Evolutionary conservation across 2,888 invertebrate genomes (phyloP), one percentile per base, ranked within the genome.

Genomic region (Himalopsyche tibetana): DNA sequence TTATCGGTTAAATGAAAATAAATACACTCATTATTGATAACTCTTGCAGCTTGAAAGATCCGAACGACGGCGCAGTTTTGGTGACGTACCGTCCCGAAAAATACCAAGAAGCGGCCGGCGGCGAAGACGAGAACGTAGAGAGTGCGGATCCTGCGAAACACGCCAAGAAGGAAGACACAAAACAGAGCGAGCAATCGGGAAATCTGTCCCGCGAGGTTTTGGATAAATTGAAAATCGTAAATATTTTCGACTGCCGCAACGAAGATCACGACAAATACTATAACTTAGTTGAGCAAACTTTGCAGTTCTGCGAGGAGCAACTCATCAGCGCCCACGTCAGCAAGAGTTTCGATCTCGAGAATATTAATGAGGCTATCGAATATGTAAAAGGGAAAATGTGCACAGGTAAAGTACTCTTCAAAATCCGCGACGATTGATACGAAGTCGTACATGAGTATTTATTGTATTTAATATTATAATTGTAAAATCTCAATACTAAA

Each of bases 361-460:
- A 95, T 89, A 92, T 95, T 11, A 95, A 95, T 90, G 93, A 95
- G 86, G 95, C 95, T 0, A 91, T 95, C 38, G 91, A 93, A 89
- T 93, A 92, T 89, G 92, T 95, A 82, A 91, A 92, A 85, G 92
- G 94, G 45, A 92, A 93, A 89, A 94, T 94, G 90, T 93, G 93
- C 86, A 93, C 94, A 81, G 95, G 95, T 85, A 96, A 96, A 92
- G 94, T 95, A 86, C 90, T 94, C 28, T 91, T 93, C 74, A 90
- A 91, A 87, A 89, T 92, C 80, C 89, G 90, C 83, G 89, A 90
- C 42, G 42, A 63, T 63, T 63, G 19, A 19, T 63, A 4, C 3
- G 5, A 8, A 45, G 82, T 82, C 51, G 15, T 19, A 17, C 45
- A 55, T 28, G 45, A 80, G 80, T 42, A 42, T 42, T 82, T n/a